Conservation (phyloP, 2,797 vertebrate genomes). For the Acrossocheilus fasciatus region DNA sequence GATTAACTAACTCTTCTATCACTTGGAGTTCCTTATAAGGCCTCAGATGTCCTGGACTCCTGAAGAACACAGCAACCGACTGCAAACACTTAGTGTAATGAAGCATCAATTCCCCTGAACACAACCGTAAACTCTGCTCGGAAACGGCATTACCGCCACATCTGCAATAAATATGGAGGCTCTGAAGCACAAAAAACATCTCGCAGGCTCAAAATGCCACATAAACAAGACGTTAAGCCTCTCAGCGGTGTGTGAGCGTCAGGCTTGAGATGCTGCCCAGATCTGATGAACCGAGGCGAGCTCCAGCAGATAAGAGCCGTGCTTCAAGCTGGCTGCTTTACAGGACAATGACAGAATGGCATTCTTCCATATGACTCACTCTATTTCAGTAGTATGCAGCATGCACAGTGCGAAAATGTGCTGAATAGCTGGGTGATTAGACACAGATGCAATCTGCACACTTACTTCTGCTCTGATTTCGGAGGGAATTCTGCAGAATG, state of each 20-base stretch:
- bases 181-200: slow-evolving; percentile 45
- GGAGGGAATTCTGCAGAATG: neutral
- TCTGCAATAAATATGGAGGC: slow-evolving; percentile 48
- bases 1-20: slow-evolving; percentile 8
- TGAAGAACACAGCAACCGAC: slow-evolving; percentile 19
- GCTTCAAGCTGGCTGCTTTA: neutral
- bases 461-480: neutral
- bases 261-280: neutral
- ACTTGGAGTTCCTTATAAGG: slow-evolving; percentile 21
- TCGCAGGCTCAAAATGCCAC: slow-evolving; percentile 19
- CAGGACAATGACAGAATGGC: neutral
- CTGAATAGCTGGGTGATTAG: neutral
- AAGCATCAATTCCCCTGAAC: slow-evolving; percentile 20
- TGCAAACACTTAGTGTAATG: slow-evolving; percentile 45
- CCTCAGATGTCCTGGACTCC: slow-evolving; percentile 35
- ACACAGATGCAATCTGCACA: neutral
- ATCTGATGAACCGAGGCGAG: neutral
- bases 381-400: neutral
- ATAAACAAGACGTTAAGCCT: slow-evolving; percentile 22
- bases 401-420: neutral
- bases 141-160: slow-evolving; percentile 32
- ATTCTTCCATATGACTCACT: neutral
- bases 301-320: neutral
- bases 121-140: slow-evolving; percentile 33
- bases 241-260: neutral